These are phyloP conservation scores for Drosophila tripunctata DNA, from an alignment of 2,888 invertebrate species.

Conservation along the genomic window DNA sequence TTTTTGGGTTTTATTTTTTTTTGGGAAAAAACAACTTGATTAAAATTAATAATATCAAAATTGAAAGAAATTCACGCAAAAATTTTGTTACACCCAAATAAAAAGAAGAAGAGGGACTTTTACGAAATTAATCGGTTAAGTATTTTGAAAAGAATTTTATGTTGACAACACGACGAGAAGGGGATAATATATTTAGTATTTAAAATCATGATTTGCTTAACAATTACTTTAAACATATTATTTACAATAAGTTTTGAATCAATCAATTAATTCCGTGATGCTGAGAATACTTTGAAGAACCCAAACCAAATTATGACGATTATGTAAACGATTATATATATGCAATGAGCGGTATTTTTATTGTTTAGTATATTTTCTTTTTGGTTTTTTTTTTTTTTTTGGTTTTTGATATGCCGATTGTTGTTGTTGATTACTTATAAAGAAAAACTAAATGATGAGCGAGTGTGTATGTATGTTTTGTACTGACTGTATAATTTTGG, in stretches of 20 bases:
- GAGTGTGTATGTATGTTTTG: slow-evolving; percentile 33
- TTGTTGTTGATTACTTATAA: slow-evolving; percentile 3
- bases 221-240: slow-evolving; percentile 38
- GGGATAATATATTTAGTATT: slow-evolving; percentile 5
- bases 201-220: slow-evolving; percentile 26
- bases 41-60: slow-evolving; percentile 13
- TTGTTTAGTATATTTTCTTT: slow-evolving; percentile 13
- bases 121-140: slow-evolving; percentile 13
- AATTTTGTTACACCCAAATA: slow-evolving; percentile 82
- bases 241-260: slow-evolving; percentile 38
- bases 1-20: neutral
- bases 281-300: slow-evolving; percentile 57
- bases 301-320: slow-evolving; percentile 71
- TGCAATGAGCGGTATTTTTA: slow-evolving; percentile 40
- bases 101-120: slow-evolving; percentile 29
- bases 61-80: slow-evolving; percentile 65
- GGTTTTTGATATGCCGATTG: slow-evolving; percentile 31
- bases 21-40: too few relatives aligned
- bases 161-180: slow-evolving; percentile 34
- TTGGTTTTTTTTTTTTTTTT: slow-evolving; percentile 6
- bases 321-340: slow-evolving; percentile 46
- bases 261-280: slow-evolving; percentile 30
- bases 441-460: slow-evolving; percentile 33
- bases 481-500: slow-evolving; percentile 34
- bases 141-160: slow-evolving; percentile 18